Percentiles rank a stretch among this genome's conserved stretches.
Evolutionary conservation across 2,113 vertebrate species (phyloP).

Genomic region (Glaucidium brasilianum): DNA sequence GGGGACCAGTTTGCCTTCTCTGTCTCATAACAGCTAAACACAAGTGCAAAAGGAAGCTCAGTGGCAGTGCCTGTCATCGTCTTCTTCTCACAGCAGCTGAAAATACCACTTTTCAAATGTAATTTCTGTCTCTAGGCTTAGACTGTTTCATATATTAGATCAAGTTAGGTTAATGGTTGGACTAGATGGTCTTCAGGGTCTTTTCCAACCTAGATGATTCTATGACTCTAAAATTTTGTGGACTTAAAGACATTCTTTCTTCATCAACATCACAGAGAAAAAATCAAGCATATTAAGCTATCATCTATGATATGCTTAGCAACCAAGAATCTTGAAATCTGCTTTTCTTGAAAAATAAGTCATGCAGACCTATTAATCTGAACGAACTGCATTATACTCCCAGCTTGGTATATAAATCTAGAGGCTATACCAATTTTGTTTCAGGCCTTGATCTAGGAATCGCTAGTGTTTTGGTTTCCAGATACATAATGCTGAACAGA

Average conservation of each 20-base stretch:
- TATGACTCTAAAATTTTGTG: background rate
- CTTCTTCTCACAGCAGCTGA: background rate
- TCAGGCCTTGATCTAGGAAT: background rate
- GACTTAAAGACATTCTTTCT: background rate
- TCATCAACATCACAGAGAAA: background rate
- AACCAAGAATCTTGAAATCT: background rate
- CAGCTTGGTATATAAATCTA: background rate
- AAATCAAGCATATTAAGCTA: background rate
- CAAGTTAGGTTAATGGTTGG: background rate
- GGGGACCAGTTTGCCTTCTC: background rate
- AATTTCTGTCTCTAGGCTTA: background rate
- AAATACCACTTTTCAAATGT: background rate
- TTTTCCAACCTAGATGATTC: too few relatives aligned
- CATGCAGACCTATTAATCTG: background rate
- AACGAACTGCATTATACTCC: background rate
- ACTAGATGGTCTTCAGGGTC: too few relatives aligned
- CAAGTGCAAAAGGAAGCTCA: background rate
- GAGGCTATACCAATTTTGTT: background rate
- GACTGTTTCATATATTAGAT: background rate
- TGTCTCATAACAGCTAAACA: background rate
- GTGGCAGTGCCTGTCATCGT: background rate
- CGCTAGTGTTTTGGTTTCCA: background rate
- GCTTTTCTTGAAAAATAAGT: background rate
- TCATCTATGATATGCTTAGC: background rate
- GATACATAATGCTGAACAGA: background rate